phyloP scores from a whole-genome alignment of 2,113 vertebrate genomes.

The Odocoileus virginianus region DNA sequence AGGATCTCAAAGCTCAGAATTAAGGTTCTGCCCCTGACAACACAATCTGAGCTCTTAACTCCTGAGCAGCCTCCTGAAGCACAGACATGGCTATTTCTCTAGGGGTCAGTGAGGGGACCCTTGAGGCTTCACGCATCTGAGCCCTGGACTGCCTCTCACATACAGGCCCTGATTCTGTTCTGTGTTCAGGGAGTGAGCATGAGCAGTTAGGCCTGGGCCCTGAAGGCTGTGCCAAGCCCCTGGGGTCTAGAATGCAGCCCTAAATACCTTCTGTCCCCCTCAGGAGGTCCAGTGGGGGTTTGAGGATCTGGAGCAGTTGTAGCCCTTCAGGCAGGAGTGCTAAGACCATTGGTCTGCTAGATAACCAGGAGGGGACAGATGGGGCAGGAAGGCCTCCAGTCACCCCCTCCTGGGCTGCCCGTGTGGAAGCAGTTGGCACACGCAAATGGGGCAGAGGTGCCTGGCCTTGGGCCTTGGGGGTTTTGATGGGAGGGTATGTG shows the following conservation, averaged over 20 bases:
- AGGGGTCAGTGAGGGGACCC: neutral
- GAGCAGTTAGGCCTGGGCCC: neutral
- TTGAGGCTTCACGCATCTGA: neutral
- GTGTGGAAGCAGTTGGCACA: neutral
- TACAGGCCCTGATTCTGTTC: neutral
- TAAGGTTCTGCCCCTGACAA: neutral
- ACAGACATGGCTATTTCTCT: neutral
- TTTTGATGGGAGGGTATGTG: neutral
- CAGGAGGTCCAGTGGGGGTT: fast-evolving
- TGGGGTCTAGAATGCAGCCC: neutral
- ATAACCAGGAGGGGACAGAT: neutral
- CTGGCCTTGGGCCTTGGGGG: neutral
- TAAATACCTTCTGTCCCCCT: neutral
- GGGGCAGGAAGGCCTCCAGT: neutral
- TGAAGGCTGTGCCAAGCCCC: neutral
- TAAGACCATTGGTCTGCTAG: neutral
- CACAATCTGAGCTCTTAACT: neutral
- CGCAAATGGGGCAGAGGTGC: neutral
- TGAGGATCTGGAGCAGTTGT: neutral
- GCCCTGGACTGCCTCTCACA: neutral
- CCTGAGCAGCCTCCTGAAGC: neutral
- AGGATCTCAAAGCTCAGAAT: neutral
- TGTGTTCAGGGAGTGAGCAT: neutral
- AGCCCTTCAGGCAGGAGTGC: neutral
- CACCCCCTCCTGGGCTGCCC: neutral